Conservation (phyloP, 2,113 vertebrate genomes). For the Seriola aureovittata region DNA sequence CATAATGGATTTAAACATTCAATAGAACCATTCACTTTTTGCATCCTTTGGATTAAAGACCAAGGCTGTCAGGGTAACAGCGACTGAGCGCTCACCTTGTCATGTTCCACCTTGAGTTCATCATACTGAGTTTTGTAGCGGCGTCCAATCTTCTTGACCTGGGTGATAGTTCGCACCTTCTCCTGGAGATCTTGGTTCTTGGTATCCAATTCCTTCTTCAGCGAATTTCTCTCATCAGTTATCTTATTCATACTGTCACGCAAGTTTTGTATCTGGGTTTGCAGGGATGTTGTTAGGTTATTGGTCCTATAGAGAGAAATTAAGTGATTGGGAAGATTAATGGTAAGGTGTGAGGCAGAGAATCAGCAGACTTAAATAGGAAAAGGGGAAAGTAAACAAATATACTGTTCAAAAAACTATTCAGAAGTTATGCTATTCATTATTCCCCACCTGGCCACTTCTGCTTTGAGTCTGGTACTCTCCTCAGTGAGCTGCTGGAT, state of each 20-base stretch:
- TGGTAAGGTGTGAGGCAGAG: not conserved
- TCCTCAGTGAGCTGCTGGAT: slow-evolving; percentile 96
- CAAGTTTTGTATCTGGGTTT: slow-evolving; percentile 90
- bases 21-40: not conserved
- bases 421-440: not conserved
- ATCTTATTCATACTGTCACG: slow-evolving; percentile 89
- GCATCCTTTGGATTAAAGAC: not conserved
- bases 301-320: slow-evolving; percentile 82
- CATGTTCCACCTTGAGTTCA: slow-evolving; percentile 93
- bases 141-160: slow-evolving; percentile 98
- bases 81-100: slow-evolving; percentile 85
- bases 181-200: slow-evolving; percentile 92
- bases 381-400: not conserved
- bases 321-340: not conserved
- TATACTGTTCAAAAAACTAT: not conserved
- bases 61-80: not conserved
- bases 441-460: slow-evolving; percentile 87
- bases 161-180: slow-evolving; percentile 93
- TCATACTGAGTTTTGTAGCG: slow-evolving; percentile 98
- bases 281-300: slow-evolving; percentile 88
- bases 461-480: slow-evolving; percentile 88
- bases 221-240: slow-evolving; percentile 86
- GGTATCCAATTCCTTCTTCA: slow-evolving; percentile 89
- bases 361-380: rapidly evolving
- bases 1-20: rapidly evolving